phyloP scores from a whole-genome alignment of 2,797 vertebrate species.

The Natrix natrix region DNA sequence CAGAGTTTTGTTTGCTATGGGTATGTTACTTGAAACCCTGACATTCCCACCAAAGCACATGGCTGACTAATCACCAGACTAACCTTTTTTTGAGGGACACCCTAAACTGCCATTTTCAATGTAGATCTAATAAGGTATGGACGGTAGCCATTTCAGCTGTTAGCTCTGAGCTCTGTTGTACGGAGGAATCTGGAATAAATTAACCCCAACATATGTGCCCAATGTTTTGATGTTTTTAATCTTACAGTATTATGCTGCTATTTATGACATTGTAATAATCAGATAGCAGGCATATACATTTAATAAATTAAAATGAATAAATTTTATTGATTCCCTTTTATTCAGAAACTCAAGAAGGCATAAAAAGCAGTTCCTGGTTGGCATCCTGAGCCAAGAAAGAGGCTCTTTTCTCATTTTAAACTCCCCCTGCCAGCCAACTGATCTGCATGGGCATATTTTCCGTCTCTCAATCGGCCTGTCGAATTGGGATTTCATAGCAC shows the following conservation, averaged over 20 bases:
- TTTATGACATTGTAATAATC: no score
- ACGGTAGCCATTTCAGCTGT: no score
- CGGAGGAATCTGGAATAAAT: no score
- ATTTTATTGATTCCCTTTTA: neutral
- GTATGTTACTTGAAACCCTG: no score
- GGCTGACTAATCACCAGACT: neutral
- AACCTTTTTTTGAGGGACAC: neutral
- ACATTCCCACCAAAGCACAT: neutral
- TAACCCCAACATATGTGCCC: no score
- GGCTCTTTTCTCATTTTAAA: neutral
- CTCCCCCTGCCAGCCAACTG: neutral
- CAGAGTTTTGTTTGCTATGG: no score
- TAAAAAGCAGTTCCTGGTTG: neutral
- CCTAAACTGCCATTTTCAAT: no score
- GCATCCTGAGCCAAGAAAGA: neutral
- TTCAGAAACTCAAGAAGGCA: neutral
- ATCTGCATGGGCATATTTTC: neutral
- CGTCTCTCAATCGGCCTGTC: neutral
- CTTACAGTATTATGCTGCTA: no score
- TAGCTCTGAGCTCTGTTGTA: no score
- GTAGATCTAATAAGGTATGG: no score
- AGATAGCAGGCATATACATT: neutral
- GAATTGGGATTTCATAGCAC: neutral
- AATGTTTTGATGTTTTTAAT: no score
- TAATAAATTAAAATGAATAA: neutral